Evolutionary conservation across 2,888 invertebrate species (phyloP).

Genomic region (Xestia sexstrigata): DNA sequence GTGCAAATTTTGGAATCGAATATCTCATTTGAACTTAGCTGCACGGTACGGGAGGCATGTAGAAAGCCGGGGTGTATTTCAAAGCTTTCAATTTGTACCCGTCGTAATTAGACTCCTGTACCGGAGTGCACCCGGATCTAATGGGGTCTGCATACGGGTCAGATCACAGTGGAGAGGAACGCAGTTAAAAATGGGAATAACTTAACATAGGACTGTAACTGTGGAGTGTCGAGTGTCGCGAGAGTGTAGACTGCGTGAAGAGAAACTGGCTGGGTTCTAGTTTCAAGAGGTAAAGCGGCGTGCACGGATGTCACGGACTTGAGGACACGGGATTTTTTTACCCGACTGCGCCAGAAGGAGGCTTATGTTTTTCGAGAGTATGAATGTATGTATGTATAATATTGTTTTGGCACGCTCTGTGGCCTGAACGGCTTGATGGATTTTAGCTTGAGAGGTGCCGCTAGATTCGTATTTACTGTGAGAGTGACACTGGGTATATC

Average conservation of each 20-base stretch:
- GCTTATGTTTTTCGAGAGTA: too few species aligned
- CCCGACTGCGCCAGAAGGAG: too few species aligned
- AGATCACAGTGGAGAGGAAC: conserved; percentile 61
- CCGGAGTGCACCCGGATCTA: conserved; percentile 67
- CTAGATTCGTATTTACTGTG: too few species aligned
- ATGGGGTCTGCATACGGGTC: conserved; percentile 66
- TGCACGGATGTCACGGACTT: neutral
- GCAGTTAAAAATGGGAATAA: conserved; percentile 57
- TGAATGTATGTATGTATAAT: too few species aligned
- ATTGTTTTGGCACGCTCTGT: neutral
- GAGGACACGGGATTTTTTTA: neutral
- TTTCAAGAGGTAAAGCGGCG: conserved; percentile 18
- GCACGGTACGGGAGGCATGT: conserved; percentile 67
- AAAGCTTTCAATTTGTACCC: conserved; percentile 81
- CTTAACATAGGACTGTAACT: conserved; percentile 46
- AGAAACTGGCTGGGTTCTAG: conserved; percentile 19
- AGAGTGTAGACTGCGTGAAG: conserved; percentile 29
- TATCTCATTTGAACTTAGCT: conserved; percentile 70
- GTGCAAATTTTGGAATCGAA: conserved; percentile 63
- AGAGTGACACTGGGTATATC: too few species aligned
- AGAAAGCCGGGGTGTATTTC: conserved; percentile 74
- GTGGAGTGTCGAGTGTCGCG: conserved; percentile 32
- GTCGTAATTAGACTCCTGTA: conserved; percentile 79
- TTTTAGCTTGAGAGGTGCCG: too few species aligned
- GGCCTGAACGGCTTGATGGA: too few species aligned